Conservation (phyloP, 2,797 vertebrate species). For the Cetoscarus ocellatus region DNA sequence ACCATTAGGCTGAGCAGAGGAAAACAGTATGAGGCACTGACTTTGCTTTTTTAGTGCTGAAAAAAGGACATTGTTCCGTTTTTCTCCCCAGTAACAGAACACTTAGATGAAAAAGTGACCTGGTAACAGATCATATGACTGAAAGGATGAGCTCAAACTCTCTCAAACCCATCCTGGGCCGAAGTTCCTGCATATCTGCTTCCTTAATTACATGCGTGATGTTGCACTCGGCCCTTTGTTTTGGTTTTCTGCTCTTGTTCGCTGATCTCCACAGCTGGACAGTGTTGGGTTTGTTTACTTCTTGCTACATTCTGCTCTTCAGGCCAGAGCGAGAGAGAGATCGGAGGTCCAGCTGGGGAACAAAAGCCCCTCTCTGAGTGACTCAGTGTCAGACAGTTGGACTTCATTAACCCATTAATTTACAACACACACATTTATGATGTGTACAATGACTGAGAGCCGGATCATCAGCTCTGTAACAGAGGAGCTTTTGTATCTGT, state of each 20-base stretch:
- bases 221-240: background rate
- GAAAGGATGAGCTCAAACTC: no score
- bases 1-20: no score
- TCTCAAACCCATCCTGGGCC: no score
- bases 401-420: constrained; percentile 57
- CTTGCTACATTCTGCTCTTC: constrained; percentile 20
- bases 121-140: no score
- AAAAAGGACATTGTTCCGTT: no score
- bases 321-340: constrained; percentile 4
- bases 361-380: constrained; percentile 28
- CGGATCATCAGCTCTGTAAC: constrained; percentile 51
- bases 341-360: background rate
- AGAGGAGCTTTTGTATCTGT: constrained; percentile 54
- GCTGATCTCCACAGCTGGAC: constrained; percentile 15
- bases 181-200: no score
- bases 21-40: no score
- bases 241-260: background rate
- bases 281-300: constrained; percentile 38
- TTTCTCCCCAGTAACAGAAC: no score
- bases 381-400: constrained; percentile 58
- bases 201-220: background rate
- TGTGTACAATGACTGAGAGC: constrained; percentile 29
- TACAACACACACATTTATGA: constrained; percentile 19
- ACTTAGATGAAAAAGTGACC: no score
- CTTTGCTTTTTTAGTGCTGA: no score